Evolutionary conservation across 2,888 invertebrate genomes (phyloP).

Genomic region (Eilema sororculum): DNA sequence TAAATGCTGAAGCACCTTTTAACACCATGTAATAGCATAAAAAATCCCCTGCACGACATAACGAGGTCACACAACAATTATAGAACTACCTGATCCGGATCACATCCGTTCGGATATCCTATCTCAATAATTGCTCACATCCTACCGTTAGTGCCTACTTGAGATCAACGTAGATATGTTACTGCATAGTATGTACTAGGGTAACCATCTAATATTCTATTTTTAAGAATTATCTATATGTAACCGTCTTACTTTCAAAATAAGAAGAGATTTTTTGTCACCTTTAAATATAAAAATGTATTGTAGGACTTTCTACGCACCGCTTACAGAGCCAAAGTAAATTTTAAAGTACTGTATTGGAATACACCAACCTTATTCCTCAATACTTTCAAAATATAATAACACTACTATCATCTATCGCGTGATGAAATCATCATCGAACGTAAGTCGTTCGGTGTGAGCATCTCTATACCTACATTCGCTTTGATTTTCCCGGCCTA

Average conservation of each 20-base stretch:
- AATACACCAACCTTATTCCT: not conserved
- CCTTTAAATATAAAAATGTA: too few relatives aligned
- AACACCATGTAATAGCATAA: conserved; percentile 8
- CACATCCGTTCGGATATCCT: conserved; percentile 80
- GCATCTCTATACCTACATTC: too few relatives aligned
- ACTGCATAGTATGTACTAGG: conserved; percentile 8
- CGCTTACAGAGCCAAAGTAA: too few relatives aligned
- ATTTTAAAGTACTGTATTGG: not conserved
- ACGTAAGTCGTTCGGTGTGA: too few relatives aligned
- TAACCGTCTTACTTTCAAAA: not conserved
- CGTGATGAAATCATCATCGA: not conserved
- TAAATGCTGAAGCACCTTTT: not conserved
- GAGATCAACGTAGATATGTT: conserved; percentile 16
- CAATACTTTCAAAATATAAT: too few relatives aligned
- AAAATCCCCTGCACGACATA: conserved; percentile 19
- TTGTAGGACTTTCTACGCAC: too few relatives aligned
- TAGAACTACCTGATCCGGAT: conserved; percentile 69
- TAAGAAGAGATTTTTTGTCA: too few relatives aligned
- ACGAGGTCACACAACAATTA: conserved; percentile 46
- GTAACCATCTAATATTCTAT: conserved; percentile 20
- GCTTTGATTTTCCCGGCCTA: too few relatives aligned
- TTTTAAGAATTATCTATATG: not conserved
- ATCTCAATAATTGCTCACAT: conserved; percentile 78
- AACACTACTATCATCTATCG: not conserved
- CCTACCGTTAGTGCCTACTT: conserved; percentile 70